Percentiles rank a stretch among this genome's conserved stretches.
phyloP scores from a whole-genome alignment of 2,888 invertebrate species.

The Latheticus oryzae region DNA sequence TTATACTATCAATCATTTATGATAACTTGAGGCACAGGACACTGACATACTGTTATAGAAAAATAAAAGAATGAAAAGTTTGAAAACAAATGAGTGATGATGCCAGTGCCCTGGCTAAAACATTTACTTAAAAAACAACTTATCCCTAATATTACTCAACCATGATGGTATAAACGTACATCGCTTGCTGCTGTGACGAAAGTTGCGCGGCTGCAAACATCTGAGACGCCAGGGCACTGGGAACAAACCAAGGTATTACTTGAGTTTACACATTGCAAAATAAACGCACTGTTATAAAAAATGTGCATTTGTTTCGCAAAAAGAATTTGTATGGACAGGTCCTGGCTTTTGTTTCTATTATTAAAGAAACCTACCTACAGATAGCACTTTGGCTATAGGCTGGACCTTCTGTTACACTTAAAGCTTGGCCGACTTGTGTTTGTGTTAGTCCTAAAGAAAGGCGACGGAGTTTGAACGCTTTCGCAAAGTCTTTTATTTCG shows the following conservation, averaged over 20 bases:
- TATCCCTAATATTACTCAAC: conserved; percentile 42
- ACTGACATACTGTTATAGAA: conserved; percentile 62
- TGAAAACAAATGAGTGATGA: conserved; percentile 15
- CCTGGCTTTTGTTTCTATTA: conserved; percentile 45
- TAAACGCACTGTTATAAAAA: conserved; percentile 33
- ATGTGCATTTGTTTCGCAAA: conserved; percentile 22
- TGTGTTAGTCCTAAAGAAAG: conserved; percentile 94
- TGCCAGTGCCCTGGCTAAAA: conserved; percentile 91
- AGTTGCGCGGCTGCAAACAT: conserved; percentile 93
- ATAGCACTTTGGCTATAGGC: conserved; percentile 99
- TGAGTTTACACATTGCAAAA: conserved; percentile 47
- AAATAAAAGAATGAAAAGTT: conserved; percentile 19
- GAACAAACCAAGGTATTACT: conserved; percentile 70
- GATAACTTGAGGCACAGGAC: conserved; percentile 62
- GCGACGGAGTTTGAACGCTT: conserved; percentile 94
- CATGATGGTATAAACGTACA: conserved; percentile 75
- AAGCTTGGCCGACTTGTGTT: conserved; percentile 97
- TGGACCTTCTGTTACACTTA: conserved; percentile 96
- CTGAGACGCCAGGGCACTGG: conserved; percentile 97
- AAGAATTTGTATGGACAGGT: conserved; percentile 42
- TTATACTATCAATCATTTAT: not conserved
- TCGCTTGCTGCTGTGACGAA: conserved; percentile 93
- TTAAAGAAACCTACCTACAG: conserved; percentile 89
- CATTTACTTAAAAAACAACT: conserved; percentile 35
- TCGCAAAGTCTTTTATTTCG: conserved; percentile 98